Evolutionary conservation across 2,113 vertebrate species (phyloP).

Genomic region (Patagioenas fasciata): DNA sequence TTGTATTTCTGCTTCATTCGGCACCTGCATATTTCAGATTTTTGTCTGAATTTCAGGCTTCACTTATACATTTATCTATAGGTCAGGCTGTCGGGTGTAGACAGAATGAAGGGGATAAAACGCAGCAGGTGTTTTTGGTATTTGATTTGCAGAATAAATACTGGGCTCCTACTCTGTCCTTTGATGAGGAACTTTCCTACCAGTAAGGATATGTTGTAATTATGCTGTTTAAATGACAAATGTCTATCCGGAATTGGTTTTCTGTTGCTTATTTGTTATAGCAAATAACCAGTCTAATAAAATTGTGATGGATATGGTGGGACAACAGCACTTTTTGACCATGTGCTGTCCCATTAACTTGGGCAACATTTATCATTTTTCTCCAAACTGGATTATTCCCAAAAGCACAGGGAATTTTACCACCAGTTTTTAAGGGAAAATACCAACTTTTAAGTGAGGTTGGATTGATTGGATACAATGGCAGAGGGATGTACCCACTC

Average conservation of each 20-base stretch:
- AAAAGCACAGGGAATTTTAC: neutral
- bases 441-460: fast-evolving
- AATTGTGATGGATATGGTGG: fast-evolving
- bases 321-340: neutral
- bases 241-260: neutral
- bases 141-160: neutral
- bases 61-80: neutral
- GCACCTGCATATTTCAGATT: too few relatives aligned
- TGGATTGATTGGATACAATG: fast-evolving
- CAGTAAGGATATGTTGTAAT: neutral
- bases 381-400: neutral
- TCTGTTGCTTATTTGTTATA: neutral
- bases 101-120: neutral
- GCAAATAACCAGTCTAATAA: neutral
- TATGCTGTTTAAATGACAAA: neutral
- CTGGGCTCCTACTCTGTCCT: neutral
- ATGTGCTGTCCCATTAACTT: fast-evolving
- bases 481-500: fast-evolving
- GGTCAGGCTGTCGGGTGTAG: neutral
- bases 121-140: neutral
- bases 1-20: too few relatives aligned
- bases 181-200: neutral
- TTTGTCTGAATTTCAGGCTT: neutral
- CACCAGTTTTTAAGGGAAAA: neutral
- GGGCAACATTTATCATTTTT: neutral